Conservation (phyloP, 2,888 invertebrate species). For the Automeris io region DNA sequence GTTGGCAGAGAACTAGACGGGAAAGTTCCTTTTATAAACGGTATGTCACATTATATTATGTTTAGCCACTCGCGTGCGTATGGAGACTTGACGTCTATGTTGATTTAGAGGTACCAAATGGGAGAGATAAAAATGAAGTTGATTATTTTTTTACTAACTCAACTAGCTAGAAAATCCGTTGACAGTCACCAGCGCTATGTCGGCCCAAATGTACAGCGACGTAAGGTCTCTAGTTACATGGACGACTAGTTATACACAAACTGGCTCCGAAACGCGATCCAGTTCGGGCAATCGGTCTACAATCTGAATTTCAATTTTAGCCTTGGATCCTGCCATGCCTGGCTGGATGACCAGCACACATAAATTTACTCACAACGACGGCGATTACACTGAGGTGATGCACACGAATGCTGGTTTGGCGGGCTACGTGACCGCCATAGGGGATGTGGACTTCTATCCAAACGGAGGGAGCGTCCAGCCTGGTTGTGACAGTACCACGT, state of each 20-base stretch:
- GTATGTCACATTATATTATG: constrained; percentile 20
- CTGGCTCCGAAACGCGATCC: too few species aligned
- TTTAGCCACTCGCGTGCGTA: not conserved
- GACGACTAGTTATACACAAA: too few species aligned
- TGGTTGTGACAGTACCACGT: constrained; percentile 34
- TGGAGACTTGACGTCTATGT: not conserved
- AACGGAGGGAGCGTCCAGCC: constrained; percentile 64
- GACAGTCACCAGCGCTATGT: not conserved
- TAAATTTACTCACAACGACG: constrained; percentile 39
- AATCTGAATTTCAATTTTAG: constrained; percentile 22
- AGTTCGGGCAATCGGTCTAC: too few species aligned
- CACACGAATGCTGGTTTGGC: constrained; percentile 37
- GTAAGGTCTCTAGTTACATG: too few species aligned
- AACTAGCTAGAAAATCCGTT: not conserved
- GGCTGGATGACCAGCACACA: constrained; percentile 32
- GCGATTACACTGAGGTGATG: constrained; percentile 41
- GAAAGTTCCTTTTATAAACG: constrained; percentile 39
- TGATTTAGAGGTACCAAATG: too few species aligned
- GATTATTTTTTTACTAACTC: not conserved
- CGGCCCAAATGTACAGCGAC: too few species aligned
- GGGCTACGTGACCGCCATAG: constrained; percentile 57
- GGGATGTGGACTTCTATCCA: constrained; percentile 76
- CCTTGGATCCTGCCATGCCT: constrained; percentile 43
- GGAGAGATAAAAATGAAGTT: too few species aligned
- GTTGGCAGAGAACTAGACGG: constrained; percentile 41